A percentile compares a stretch with the other conserved stretches of the same genome.
phyloP scores from a whole-genome alignment of 2,888 invertebrate species.

The Netelia melanura region DNA sequence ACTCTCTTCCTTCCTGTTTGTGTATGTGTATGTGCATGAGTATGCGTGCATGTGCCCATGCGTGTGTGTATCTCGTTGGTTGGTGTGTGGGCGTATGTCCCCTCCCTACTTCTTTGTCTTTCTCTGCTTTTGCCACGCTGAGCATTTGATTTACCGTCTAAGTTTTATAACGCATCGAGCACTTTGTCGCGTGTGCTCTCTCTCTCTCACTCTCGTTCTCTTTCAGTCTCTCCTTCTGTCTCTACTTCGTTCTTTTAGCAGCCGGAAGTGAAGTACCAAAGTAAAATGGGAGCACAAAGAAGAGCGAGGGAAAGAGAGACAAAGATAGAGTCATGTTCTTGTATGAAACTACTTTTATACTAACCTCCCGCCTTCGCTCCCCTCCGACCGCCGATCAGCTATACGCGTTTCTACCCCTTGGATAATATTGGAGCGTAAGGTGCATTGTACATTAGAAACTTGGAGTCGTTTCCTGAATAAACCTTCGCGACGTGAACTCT shows the following conservation, averaged over 20 bases:
- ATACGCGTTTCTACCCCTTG: slow-evolving; percentile 18
- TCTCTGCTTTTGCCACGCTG: slow-evolving; percentile 45
- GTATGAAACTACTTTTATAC: slow-evolving; percentile 41
- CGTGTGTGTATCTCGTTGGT: too few species aligned
- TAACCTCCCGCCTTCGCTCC: neutral
- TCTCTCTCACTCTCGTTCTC: neutral
- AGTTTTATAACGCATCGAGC: slow-evolving; percentile 81
- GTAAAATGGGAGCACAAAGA: slow-evolving; percentile 34
- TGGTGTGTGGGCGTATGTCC: neutral
- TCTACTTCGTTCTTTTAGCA: neutral
- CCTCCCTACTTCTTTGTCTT: slow-evolving; percentile 4
- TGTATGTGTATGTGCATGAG: too few species aligned
- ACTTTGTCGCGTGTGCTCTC: slow-evolving; percentile 52
- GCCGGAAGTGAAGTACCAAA: slow-evolving; percentile 5
- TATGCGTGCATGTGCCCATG: too few species aligned
- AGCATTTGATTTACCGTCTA: slow-evolving; percentile 81
- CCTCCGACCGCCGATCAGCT: slow-evolving; percentile 15
- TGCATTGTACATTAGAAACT: slow-evolving; percentile 82
- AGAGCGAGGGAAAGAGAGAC: slow-evolving; percentile 39
- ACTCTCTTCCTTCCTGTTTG: slow-evolving; percentile 5
- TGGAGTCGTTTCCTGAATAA: slow-evolving; percentile 73
- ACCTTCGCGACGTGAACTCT: slow-evolving; percentile 49
- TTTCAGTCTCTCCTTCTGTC: neutral
- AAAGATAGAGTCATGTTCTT: slow-evolving; percentile 49
- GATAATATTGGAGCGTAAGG: slow-evolving; percentile 78